Conservation (phyloP, 2,888 invertebrate genomes). For the Hofmannophila pseudospretella region DNA sequence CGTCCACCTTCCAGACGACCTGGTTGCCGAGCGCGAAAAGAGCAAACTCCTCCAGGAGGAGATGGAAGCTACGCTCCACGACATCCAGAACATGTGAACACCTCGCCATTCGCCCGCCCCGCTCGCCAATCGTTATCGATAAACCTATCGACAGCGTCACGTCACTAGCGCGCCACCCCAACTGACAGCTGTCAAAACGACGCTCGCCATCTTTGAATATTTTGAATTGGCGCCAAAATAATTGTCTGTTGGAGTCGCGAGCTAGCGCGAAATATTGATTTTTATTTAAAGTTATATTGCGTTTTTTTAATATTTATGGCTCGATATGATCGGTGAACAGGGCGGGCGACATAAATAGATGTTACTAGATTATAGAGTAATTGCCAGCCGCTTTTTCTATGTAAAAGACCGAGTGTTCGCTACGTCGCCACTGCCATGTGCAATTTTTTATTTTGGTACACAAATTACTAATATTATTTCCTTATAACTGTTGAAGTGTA, state of each 20-base stretch:
- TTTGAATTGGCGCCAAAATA: conserved; percentile 18
- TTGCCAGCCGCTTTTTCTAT: conserved; percentile 72
- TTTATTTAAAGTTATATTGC: conserved; percentile 17
- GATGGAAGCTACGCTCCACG: conserved; percentile 99
- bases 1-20: conserved; percentile 90
- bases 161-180: conserved; percentile 21
- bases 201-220: conserved; percentile 20
- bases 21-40: conserved; percentile 95
- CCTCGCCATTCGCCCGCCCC: conserved; percentile 35
- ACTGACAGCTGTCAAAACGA: conserved; percentile 18
- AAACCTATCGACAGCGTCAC: conserved; percentile 17
- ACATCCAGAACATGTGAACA: conserved; percentile 98
- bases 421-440: conserved; percentile 74
- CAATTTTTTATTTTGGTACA: conserved; percentile 58
- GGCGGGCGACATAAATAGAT: conserved; percentile 59
- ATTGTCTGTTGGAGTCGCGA: conserved; percentile 13
- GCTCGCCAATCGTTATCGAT: conserved; percentile 29
- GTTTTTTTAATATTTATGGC: conserved; percentile 9
- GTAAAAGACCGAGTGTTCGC: conserved; percentile 66
- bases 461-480: conserved; percentile 54
- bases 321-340: conserved; percentile 33
- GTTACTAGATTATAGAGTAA: conserved; percentile 69
- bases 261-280: conserved; percentile 14
- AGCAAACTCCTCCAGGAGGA: conserved; percentile 98
- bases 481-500: conserved; percentile 49